Percentiles rank a stretch among this genome's conserved stretches.
These are phyloP conservation scores for Sarcophaga peregrina DNA, from an alignment of 1,140 invertebrate genomes.

Conservation along the genomic window DNA sequence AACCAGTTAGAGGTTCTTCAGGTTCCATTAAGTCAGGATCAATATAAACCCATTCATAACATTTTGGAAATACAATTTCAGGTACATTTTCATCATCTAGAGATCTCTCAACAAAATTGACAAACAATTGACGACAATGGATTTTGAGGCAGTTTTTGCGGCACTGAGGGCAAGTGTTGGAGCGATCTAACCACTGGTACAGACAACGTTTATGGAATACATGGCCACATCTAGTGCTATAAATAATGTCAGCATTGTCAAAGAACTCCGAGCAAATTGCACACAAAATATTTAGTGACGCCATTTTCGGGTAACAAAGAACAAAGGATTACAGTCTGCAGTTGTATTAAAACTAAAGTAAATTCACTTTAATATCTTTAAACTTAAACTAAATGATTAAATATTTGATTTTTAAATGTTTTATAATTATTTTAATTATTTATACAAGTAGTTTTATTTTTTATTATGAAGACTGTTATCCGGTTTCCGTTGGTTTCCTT, in stretches of 20 bases:
- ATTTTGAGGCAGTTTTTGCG: slow-evolving; percentile 48
- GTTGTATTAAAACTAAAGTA: no score
- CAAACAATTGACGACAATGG: slow-evolving; percentile 53
- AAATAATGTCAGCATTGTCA: slow-evolving; percentile 52
- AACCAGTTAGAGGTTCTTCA: slow-evolving; percentile 42
- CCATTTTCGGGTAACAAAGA: not conserved
- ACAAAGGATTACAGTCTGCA: no score
- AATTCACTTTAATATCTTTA: no score
- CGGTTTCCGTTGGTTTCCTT: no score
- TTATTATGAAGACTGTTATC: no score
- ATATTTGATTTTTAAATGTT: no score
- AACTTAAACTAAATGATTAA: no score
- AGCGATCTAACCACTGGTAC: slow-evolving; percentile 51
- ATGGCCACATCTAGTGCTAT: slow-evolving; percentile 53
- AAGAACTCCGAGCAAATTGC: slow-evolving; percentile 60
- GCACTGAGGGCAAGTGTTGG: slow-evolving; percentile 57
- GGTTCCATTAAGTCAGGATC: not conserved
- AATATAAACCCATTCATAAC: slow-evolving; percentile 46
- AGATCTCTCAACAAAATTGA: slow-evolving; percentile 55
- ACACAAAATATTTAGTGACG: slow-evolving; percentile 54
- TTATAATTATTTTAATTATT: no score
- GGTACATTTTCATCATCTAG: slow-evolving; percentile 48
- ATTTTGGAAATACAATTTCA: slow-evolving; percentile 46
- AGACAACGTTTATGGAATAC: slow-evolving; percentile 58
- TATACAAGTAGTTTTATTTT: no score